Conservation (phyloP, 53 echinoderm and acorn worm species). For the Mesocentrotus franciscanus region DNA sequence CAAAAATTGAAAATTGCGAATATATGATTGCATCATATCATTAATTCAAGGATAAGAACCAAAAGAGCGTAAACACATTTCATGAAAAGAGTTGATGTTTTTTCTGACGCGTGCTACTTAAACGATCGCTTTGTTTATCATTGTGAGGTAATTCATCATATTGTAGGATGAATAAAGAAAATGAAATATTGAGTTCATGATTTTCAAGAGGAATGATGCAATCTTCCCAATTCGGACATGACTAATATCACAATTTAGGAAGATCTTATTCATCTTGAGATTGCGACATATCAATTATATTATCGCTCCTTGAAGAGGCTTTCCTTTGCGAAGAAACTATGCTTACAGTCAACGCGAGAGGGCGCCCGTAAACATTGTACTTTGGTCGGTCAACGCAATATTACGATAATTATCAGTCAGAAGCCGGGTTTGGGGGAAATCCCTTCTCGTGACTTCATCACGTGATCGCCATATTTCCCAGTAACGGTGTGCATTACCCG, state of each 20-base stretch:
- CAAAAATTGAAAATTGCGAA: too few species aligned
- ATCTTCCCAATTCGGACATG: not conserved
- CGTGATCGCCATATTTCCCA: not conserved
- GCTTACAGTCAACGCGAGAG: not conserved
- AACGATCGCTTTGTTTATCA: not conserved
- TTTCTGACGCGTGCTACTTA: not conserved
- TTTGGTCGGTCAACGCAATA: not conserved
- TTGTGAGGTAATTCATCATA: not conserved
- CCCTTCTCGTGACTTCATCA: not conserved
- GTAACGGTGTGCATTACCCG: not conserved
- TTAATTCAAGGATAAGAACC: not conserved
- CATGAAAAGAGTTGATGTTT: not conserved
- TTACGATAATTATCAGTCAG: not conserved
- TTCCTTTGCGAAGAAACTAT: not conserved
- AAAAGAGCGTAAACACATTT: not conserved
- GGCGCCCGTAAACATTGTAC: not conserved
- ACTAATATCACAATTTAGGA: not conserved
- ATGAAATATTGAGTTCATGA: not conserved
- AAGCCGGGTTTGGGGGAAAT: not conserved
- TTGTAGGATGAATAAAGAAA: not conserved
- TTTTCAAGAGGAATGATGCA: not conserved
- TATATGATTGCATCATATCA: not conserved
- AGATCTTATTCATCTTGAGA: not conserved
- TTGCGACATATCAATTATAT: not conserved
- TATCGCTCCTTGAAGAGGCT: not conserved